A percentile compares a stretch with the other conserved stretches of the same genome.
phyloP scores from a whole-genome alignment of 2,113 vertebrate species.

The Morone saxatilis region DNA sequence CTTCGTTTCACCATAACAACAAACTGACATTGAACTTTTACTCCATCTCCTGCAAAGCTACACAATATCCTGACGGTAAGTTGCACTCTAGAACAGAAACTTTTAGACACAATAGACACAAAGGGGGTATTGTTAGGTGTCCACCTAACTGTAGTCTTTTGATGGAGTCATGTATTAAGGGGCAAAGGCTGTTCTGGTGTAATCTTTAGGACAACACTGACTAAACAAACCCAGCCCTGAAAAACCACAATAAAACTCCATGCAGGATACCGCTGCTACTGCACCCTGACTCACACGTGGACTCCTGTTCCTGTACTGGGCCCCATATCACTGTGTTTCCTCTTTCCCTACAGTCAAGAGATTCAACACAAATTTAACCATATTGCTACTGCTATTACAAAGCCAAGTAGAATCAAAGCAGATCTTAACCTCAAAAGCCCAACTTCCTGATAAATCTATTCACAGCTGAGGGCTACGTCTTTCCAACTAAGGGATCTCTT shows the following conservation, averaged over 20 bases:
- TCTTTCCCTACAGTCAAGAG: background rate
- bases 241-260: constrained; percentile 31
- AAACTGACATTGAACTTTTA: background rate
- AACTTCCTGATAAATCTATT: background rate
- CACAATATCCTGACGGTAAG: background rate
- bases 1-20: background rate
- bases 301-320: background rate
- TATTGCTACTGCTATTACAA: background rate
- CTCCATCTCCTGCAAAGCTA: background rate
- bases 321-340: background rate
- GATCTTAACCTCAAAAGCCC: background rate
- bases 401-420: background rate
- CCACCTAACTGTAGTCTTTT: background rate
- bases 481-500: background rate
- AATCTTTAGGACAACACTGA: constrained; percentile 4
- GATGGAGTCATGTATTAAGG: background rate
- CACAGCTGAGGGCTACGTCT: background rate
- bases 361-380: background rate
- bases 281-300: background rate
- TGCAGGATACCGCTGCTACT: background rate
- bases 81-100: background rate
- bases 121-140: background rate
- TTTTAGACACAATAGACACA: background rate
- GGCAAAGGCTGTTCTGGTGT: constrained; percentile 17
- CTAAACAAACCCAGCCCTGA: constrained; percentile 51